Percentiles rank a stretch among this genome's conserved stretches.
Evolutionary conservation across 2,888 invertebrate species (phyloP).

Genomic region (Saturnia pavonia): DNA sequence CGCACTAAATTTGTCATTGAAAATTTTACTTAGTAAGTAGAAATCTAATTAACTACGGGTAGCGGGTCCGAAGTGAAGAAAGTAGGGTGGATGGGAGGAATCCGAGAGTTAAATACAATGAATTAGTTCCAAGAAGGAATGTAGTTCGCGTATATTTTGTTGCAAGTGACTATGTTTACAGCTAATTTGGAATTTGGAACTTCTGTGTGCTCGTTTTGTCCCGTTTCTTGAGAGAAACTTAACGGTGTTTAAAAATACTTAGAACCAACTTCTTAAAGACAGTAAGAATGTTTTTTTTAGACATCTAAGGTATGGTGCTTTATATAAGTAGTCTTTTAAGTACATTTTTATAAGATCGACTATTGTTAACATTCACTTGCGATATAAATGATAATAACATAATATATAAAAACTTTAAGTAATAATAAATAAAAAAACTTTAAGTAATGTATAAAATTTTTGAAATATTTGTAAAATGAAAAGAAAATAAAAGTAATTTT

Average conservation of each 20-base stretch:
- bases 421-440: too few species aligned
- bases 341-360: too few species aligned
- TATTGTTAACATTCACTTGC: too few species aligned
- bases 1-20: neutral
- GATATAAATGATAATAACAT: too few species aligned
- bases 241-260: neutral
- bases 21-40: constrained; percentile 12
- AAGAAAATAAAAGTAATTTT: too few species aligned
- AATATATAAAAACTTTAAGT: too few species aligned
- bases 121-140: constrained; percentile 23
- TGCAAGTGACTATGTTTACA: constrained; percentile 7
- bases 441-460: too few species aligned
- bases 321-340: too few species aligned
- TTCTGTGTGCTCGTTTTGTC: neutral
- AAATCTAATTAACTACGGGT: constrained; percentile 20
- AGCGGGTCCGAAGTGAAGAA: constrained; percentile 17
- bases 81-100: constrained; percentile 15
- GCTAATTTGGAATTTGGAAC: constrained; percentile 6
- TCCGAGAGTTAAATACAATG: constrained; percentile 21
- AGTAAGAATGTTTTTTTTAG: neutral
- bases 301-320: too few species aligned
- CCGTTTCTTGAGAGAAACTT: neutral
- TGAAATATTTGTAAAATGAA: too few species aligned
- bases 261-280: neutral
- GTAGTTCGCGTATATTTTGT: constrained; percentile 21